These are phyloP conservation scores for Furnarius figulus DNA, from an alignment of 2,113 vertebrate genomes.

Conservation along the genomic window DNA sequence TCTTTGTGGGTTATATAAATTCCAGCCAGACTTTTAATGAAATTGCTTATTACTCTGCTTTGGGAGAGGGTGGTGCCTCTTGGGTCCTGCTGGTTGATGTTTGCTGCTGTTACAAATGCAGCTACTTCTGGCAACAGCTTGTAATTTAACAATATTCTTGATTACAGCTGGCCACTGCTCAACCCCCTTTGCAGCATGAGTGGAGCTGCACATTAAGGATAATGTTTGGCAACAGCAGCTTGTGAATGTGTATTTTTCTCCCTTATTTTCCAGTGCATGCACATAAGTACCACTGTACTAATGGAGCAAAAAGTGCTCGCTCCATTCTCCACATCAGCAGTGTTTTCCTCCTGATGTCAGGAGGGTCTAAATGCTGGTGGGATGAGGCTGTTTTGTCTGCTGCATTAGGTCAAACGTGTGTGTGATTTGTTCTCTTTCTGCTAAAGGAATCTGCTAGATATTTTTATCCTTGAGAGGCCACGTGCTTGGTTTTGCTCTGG, in stretches of 20 bases:
- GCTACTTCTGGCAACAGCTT: slow-evolving; percentile 3
- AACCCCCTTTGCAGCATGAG: background rate
- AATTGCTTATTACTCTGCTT: background rate
- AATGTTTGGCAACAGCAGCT: background rate
- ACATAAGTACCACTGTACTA: background rate
- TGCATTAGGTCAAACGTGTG: background rate
- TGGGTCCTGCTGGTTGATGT: background rate
- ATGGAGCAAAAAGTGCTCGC: background rate
- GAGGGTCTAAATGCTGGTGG: background rate
- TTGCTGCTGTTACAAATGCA: background rate
- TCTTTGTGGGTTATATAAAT: background rate
- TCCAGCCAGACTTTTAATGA: background rate
- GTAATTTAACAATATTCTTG: slow-evolving; percentile 39
- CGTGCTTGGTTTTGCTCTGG: slow-evolving; percentile 14
- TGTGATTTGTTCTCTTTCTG: background rate
- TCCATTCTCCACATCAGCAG: background rate
- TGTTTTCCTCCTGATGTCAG: rapidly evolving
- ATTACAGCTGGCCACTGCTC: slow-evolving; percentile 14
- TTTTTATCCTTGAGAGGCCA: slow-evolving; percentile 37
- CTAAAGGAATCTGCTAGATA: slow-evolving; percentile 21
- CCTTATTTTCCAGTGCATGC: background rate
- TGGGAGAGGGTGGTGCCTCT: background rate
- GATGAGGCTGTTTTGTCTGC: slow-evolving; percentile 2
- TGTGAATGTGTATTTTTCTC: background rate
- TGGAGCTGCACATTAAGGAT: background rate